Percentiles rank a stretch among this genome's conserved stretches.
These are phyloP conservation scores for Myzus persicae DNA, from an alignment of 1,140 invertebrate species.

Conservation along the genomic window DNA sequence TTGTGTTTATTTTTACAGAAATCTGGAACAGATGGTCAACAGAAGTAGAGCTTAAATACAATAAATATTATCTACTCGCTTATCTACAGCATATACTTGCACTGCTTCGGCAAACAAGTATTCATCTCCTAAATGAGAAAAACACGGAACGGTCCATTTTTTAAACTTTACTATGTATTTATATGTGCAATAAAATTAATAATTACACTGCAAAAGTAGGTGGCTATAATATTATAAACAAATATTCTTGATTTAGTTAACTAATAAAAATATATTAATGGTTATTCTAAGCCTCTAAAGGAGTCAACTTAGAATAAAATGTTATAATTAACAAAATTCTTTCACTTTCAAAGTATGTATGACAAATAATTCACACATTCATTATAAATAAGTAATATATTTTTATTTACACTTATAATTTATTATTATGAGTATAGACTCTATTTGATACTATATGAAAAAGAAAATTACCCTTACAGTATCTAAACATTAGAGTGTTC, in stretches of 20 bases:
- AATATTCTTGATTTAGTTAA: neutral
- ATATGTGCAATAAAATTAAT: constrained; percentile 46
- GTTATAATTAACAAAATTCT: neutral
- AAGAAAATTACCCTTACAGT: neutral
- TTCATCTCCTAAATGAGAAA: constrained; percentile 38
- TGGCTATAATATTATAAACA: neutral
- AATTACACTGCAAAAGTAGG: constrained; percentile 36
- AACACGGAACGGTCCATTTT: constrained; percentile 44
- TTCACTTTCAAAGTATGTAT: constrained; percentile 1
- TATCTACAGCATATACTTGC: constrained; percentile 29
- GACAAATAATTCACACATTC: neutral
- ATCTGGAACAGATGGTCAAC: constrained; percentile 57
- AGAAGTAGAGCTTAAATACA: constrained; percentile 50
- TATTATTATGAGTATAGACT: neutral
- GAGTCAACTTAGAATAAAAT: neutral
- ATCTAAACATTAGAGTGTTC: neutral
- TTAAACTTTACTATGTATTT: constrained; percentile 20
- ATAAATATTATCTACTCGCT: constrained; percentile 51
- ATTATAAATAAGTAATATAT: neutral
- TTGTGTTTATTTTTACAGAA: constrained; percentile 57
- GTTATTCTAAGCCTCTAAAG: neutral
- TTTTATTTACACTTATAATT: neutral
- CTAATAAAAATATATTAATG: neutral
- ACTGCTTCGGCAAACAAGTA: constrained; percentile 49
- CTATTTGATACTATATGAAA: neutral